Conservation (phyloP, 2,797 vertebrate species). For the Macroramphosus scolopax region DNA sequence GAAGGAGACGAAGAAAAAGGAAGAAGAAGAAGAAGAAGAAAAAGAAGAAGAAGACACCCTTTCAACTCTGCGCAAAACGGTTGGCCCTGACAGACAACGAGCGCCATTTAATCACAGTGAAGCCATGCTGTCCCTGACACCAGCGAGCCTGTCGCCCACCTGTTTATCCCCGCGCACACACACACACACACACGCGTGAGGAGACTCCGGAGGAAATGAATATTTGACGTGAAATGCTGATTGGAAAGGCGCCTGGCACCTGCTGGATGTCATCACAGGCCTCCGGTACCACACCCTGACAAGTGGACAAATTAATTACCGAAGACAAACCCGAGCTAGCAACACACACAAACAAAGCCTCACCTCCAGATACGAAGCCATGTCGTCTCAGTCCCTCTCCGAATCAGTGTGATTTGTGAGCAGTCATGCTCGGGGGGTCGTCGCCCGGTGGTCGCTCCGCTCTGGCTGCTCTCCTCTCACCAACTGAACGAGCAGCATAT, state of each 20-base stretch:
- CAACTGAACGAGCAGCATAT: conserved; percentile 22
- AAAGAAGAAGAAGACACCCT: conserved; percentile 1
- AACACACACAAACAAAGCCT: too few species aligned
- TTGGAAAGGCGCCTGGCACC: not conserved
- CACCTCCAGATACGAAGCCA: conserved; percentile 81
- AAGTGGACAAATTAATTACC: conserved; percentile 21
- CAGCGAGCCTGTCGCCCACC: conserved; percentile 46
- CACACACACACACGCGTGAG: not conserved
- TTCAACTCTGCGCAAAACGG: conserved; percentile 7
- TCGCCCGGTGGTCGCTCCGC: not conserved
- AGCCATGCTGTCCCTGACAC: conserved; percentile 13
- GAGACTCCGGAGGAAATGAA: not conserved
- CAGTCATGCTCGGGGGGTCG: conserved; percentile 58
- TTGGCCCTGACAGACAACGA: conserved; percentile 11
- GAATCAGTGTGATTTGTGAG: conserved; percentile 24
- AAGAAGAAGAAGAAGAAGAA: too few species aligned
- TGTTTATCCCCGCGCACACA: conserved; percentile 37
- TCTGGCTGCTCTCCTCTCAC: too few species aligned
- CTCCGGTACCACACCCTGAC: conserved; percentile 40
- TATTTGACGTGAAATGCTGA: not conserved
- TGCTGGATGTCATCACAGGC: conserved; percentile 5
- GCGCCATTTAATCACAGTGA: conserved; percentile 4
- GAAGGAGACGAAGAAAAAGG: conserved; percentile 17
- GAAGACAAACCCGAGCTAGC: not conserved
- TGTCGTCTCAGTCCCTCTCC: conserved; percentile 40